phyloP scores from a whole-genome alignment of 2,113 vertebrate species.

The Crotophaga sulcirostris region DNA sequence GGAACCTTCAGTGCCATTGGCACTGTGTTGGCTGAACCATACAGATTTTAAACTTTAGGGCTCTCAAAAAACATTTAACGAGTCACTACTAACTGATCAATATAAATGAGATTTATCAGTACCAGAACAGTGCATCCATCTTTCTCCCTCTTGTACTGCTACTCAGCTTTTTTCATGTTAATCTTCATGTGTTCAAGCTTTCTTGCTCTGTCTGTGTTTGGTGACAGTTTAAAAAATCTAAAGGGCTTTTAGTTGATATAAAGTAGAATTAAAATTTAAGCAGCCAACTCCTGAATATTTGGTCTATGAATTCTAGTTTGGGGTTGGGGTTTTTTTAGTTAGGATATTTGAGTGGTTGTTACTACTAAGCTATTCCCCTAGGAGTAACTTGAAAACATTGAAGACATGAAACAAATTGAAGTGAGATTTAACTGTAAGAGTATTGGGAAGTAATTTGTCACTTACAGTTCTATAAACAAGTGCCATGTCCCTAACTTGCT shows the following conservation, averaged over 20 bases:
- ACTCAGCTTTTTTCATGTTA: neutral
- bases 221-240: neutral
- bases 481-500: neutral
- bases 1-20: neutral
- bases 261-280: neutral
- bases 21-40: neutral
- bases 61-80: neutral
- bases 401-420: neutral
- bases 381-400: neutral
- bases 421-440: neutral
- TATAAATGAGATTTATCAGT: neutral
- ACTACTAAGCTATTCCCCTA: neutral
- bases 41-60: neutral
- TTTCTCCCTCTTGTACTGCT: neutral
- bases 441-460: neutral
- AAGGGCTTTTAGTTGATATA: neutral
- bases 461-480: neutral
- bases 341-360: neutral
- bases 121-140: neutral
- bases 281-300: neutral
- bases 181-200: neutral
- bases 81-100: neutral
- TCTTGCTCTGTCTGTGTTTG: neutral
- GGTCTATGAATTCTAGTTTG: neutral
- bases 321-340: too few relatives aligned